Percentiles rank a stretch among this genome's conserved stretches.
Conservation (phyloP, 2,888 invertebrate genomes). For the Amphipyra berbera region DNA sequence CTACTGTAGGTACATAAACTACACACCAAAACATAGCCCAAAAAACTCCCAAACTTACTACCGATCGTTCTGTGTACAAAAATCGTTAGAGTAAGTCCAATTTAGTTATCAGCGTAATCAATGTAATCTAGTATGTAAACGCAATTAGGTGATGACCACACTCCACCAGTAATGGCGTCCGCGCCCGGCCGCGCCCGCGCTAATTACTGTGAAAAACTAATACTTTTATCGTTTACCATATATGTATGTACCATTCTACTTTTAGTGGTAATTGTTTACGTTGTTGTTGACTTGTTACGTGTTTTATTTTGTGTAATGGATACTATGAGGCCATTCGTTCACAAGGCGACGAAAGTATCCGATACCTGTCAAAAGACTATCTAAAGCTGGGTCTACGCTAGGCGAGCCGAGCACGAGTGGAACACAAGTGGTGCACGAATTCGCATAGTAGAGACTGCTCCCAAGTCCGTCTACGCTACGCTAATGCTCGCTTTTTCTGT, state of each 20-base stretch:
- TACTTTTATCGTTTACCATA: slow-evolving; percentile 50
- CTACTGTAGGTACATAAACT: no score
- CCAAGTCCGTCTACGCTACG: no score
- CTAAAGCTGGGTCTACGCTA: no score
- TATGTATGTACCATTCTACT: slow-evolving; percentile 16
- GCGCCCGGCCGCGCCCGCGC: slow-evolving; percentile 46
- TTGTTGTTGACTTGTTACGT: slow-evolving; percentile 6
- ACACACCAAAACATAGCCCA: no score
- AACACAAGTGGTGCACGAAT: no score
- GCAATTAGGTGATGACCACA: slow-evolving; percentile 43
- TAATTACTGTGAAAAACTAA: slow-evolving; percentile 56
- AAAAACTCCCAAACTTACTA: background rate
- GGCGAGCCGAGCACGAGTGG: no score
- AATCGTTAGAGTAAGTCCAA: slow-evolving; percentile 28
- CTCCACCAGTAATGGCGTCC: slow-evolving; percentile 20
- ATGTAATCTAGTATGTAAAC: slow-evolving; percentile 46
- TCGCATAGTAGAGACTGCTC: no score
- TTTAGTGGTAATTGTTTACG: slow-evolving; percentile 14
- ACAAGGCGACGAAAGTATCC: no score
- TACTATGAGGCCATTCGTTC: background rate
- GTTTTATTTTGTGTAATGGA: background rate
- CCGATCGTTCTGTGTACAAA: slow-evolving; percentile 12
- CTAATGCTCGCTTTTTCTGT: no score
- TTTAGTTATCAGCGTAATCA: slow-evolving; percentile 42
- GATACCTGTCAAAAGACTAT: no score